Conservation (phyloP, 1,140 invertebrate genomes). For the Papilio helenus region DNA sequence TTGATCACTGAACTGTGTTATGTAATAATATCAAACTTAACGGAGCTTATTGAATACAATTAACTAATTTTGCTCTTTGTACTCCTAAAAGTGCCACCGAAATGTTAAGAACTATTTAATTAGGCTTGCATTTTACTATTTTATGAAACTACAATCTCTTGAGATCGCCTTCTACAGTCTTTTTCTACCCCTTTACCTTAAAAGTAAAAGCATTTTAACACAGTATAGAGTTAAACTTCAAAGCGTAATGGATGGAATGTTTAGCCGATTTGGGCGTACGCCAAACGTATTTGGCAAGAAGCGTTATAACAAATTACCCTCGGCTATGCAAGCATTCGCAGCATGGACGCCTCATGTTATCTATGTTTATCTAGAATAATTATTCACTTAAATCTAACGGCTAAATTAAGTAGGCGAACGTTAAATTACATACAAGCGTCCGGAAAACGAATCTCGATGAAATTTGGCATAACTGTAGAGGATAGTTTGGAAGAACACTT, state of each 20-base stretch:
- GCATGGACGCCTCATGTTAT: background rate
- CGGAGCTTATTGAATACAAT: background rate
- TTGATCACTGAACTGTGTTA: background rate
- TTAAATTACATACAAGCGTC: too few species aligned
- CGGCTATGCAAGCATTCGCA: background rate
- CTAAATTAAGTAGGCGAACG: background rate
- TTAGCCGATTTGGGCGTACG: slow-evolving; percentile 10
- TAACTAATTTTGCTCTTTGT: background rate
- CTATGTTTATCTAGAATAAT: background rate
- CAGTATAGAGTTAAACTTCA: background rate
- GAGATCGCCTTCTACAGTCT: too few species aligned
- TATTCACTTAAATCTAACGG: background rate
- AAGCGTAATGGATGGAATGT: slow-evolving; percentile 9
- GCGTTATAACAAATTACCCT: slow-evolving; percentile 19
- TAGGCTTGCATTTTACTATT: too few species aligned
- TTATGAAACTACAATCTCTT: too few species aligned
- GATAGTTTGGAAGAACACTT: too few species aligned
- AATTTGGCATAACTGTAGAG: too few species aligned
- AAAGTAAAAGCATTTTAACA: background rate
- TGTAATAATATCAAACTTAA: background rate
- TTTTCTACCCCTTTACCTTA: too few species aligned
- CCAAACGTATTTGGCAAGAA: slow-evolving; percentile 15
- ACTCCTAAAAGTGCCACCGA: too few species aligned
- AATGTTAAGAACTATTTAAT: too few species aligned
- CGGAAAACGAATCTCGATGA: too few species aligned